phyloP scores from a whole-genome alignment of 2,113 vertebrate species.

The Trematocara nigrifrons region DNA sequence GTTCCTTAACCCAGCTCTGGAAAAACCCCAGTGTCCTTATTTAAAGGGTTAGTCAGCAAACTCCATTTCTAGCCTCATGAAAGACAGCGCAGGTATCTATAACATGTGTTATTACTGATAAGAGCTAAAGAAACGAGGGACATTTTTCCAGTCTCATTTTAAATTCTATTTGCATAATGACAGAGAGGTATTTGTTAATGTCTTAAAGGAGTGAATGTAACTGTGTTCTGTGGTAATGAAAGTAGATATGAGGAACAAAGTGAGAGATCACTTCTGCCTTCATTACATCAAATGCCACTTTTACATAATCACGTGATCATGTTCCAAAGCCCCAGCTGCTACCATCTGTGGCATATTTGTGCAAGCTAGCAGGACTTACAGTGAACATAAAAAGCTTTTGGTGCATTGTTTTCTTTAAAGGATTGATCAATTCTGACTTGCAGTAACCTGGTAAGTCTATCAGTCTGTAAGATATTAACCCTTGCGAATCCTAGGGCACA shows the following conservation, averaged over 20 bases:
- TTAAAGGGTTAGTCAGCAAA: not conserved
- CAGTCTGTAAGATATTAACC: not conserved
- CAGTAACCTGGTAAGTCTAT: not conserved
- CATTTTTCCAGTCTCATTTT: not conserved
- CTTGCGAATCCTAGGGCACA: not conserved
- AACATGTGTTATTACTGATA: not conserved
- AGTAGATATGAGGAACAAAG: constrained; percentile 36
- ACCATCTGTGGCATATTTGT: not conserved
- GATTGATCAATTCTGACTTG: not conserved
- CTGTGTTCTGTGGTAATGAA: not conserved
- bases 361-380: not conserved
- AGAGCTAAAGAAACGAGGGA: not conserved
- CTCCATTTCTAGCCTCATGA: not conserved
- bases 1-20: not conserved
- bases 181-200: not conserved
- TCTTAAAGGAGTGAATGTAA: not conserved
- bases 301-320: constrained; percentile 12
- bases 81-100: not conserved
- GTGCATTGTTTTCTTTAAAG: not conserved
- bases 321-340: constrained; percentile 20
- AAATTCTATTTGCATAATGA: not conserved
- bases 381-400: not conserved
- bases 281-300: not conserved
- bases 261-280: constrained; percentile 25
- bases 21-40: not conserved